phyloP scores from a whole-genome alignment of 2,888 invertebrate species.

The Abrostola triplasia region DNA sequence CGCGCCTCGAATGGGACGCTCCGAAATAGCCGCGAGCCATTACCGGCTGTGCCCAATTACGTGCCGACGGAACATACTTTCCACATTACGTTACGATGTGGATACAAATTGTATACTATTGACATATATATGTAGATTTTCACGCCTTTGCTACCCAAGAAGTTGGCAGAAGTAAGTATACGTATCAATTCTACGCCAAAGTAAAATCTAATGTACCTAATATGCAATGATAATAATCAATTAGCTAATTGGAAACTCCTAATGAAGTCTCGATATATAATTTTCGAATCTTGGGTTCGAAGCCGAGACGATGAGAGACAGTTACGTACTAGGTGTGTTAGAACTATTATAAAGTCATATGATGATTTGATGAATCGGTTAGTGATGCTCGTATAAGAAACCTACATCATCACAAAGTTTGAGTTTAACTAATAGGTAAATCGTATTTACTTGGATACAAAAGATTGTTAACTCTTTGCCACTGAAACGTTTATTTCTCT shows the following conservation, averaged over 20 bases:
- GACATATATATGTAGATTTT: not conserved
- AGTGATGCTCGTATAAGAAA: not conserved
- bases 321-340: too few species aligned
- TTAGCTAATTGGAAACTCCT: too few species aligned
- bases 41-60: constrained; percentile 4
- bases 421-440: too few species aligned
- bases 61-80: constrained; percentile 4
- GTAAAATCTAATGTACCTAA: too few species aligned
- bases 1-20: not conserved
- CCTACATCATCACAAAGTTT: not conserved
- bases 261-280: too few species aligned
- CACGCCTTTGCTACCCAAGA: not conserved
- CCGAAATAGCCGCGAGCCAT: not conserved
- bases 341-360: not conserved
- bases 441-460: too few species aligned
- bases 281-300: too few species aligned
- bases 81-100: constrained; percentile 3
- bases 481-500: too few species aligned
- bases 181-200: too few species aligned
- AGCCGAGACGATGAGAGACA: too few species aligned
- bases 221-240: too few species aligned
- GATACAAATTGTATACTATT: constrained; percentile 1
- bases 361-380: not conserved
- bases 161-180: not conserved
- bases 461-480: too few species aligned